Base-by-base conservation (phyloP, 2,113 vertebrate genomes). In the Strix aluco region DNA sequence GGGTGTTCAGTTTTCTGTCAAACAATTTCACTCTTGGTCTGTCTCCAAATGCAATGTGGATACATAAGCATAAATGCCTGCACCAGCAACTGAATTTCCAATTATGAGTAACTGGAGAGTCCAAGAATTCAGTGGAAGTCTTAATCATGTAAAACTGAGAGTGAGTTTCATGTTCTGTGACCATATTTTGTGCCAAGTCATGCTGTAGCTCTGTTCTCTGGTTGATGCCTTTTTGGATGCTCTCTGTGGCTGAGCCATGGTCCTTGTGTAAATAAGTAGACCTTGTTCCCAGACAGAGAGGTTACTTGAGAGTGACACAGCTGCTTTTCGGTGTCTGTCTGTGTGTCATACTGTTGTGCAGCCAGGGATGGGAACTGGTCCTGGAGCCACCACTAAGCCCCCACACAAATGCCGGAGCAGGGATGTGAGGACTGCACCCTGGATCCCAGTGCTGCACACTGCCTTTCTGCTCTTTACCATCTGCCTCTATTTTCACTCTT, bases 321-420 rank as follows among this genome's bases (percentile, higher is more conserved):
- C 36, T 90, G 46, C 25, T 83, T 86, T 90, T 81, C 22, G 2
- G 22, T 46, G 36, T 49, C 51, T 73, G 38, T 14, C 15, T 62
- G 34, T 40, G 27, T 6, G 1, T 16, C 2, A 1, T 7, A 4
- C 13, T 42, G 10, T 18, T 81, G 22, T 32, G 32, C 38, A 67
- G 65, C 8, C 66, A 63, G 58, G 29, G 49, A 65, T 32, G 42
- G 42, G 8, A 81, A 21, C 42, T 40, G 34, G 8, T 52, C 27
- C 46, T 66, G 58, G 19, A 85, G 17, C 25, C 32, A 27, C 26
- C 10, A 13, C 58, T 22, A 21, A 86, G 3, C 9, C 6, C 27
- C 10, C 27, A 3, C 5, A 15, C 5, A 55, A 62, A 22, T 1
- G 3, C 7, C 47, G 29, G 16, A 26, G 30, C 0, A 4, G 21